These are phyloP conservation scores for Coreoperca whiteheadi DNA, from an alignment of 2,113 vertebrate genomes.

Conservation along the genomic window DNA sequence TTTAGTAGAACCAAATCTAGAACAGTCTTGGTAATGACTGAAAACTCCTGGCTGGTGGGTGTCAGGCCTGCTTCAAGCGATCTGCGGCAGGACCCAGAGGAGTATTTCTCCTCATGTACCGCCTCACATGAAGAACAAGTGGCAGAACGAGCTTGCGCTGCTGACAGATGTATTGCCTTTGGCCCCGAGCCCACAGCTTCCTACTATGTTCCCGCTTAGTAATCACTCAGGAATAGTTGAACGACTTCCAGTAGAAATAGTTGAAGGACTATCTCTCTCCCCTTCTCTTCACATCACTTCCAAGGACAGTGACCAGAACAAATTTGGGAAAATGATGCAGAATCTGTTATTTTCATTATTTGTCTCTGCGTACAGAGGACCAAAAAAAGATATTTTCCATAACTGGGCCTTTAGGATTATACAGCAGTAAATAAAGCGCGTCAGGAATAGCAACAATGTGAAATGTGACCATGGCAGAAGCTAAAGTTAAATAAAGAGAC, in stretches of 20 bases:
- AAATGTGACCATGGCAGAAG: slow-evolving; percentile 30
- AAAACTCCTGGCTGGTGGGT: background rate
- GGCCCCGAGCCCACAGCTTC: slow-evolving; percentile 49
- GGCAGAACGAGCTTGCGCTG: slow-evolving; percentile 40
- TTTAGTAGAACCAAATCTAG: background rate
- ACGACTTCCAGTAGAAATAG: slow-evolving; percentile 57
- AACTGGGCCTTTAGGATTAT: slow-evolving; percentile 25
- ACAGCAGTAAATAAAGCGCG: slow-evolving; percentile 21
- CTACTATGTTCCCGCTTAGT: slow-evolving; percentile 41
- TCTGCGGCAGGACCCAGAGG: background rate
- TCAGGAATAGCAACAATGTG: slow-evolving; percentile 46
- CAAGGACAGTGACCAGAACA: slow-evolving; percentile 34
- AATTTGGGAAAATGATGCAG: slow-evolving; percentile 43
- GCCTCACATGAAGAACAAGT: slow-evolving; percentile 24
- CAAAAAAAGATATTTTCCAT: slow-evolving; percentile 53
- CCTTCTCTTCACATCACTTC: slow-evolving; percentile 24
- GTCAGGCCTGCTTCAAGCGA: background rate
- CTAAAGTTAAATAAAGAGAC: slow-evolving; percentile 20
- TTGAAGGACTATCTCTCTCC: background rate
- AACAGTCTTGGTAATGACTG: background rate
- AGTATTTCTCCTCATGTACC: slow-evolving; percentile 5
- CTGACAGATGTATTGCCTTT: slow-evolving; percentile 54
- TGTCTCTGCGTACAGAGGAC: slow-evolving; percentile 9
- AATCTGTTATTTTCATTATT: slow-evolving; percentile 53
- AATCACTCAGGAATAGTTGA: slow-evolving; percentile 66